A percentile compares a stretch with the other conserved stretches of the same genome.
These are phyloP conservation scores for Oligia latruncula DNA, from an alignment of 2,888 invertebrate species.

Conservation along the genomic window DNA sequence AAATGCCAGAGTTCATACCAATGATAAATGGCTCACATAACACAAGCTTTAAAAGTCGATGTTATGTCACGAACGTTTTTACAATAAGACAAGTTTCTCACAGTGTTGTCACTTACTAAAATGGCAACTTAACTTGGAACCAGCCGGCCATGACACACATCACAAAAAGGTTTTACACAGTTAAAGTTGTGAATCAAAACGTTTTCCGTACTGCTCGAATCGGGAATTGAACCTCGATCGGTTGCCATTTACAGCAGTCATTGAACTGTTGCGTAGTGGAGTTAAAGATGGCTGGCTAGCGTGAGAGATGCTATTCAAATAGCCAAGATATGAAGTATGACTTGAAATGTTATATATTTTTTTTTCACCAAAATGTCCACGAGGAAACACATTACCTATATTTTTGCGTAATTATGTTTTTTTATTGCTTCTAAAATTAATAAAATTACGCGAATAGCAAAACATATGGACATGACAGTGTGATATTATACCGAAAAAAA, in stretches of 20 bases:
- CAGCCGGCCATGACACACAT: slow-evolving; percentile 63
- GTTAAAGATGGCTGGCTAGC: slow-evolving; percentile 15
- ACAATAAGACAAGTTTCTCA: slow-evolving; percentile 42
- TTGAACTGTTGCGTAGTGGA: slow-evolving; percentile 60
- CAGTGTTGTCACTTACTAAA: slow-evolving; percentile 32
- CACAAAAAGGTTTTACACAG: slow-evolving; percentile 38
- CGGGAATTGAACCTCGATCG: slow-evolving; percentile 57
- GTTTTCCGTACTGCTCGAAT: slow-evolving; percentile 51
- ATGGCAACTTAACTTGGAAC: slow-evolving; percentile 44
- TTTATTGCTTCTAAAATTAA: neutral
- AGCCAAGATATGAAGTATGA: neutral
- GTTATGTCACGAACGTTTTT: slow-evolving; percentile 47
- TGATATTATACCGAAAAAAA: no score
- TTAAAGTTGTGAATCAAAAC: slow-evolving; percentile 46
- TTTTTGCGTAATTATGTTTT: neutral
- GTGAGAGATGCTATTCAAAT: slow-evolving; percentile 9
- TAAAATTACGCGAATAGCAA: no score
- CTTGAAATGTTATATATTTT: neutral
- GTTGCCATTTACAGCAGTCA: slow-evolving; percentile 56
- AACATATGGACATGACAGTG: no score
- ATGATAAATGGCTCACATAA: slow-evolving; percentile 21
- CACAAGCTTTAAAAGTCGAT: slow-evolving; percentile 27
- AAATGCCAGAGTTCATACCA: slow-evolving; percentile 26
- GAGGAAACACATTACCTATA: neutral
- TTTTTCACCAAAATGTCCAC: neutral